Evolutionary conservation across 2,797 vertebrate species (phyloP).

Genomic region (Craterocephalus amniculus): DNA sequence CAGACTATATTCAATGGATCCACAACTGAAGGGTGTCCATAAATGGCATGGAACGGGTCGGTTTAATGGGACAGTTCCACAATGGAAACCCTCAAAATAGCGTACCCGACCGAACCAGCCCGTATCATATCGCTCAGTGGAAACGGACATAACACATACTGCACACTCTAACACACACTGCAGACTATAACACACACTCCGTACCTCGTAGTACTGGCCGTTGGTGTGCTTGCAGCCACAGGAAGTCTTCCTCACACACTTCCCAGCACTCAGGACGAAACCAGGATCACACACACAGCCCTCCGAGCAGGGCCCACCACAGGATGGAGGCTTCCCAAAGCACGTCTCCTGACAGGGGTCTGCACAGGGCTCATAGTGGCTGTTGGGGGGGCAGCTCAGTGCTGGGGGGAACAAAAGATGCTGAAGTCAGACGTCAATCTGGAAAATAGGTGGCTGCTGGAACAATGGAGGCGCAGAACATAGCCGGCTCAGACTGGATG

Average conservation of each 20-base stretch:
- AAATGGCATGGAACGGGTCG: too few species aligned
- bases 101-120: too few species aligned
- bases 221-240: conserved; percentile 77
- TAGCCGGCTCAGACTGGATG: too few species aligned
- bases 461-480: too few species aligned
- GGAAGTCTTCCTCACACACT: conserved; percentile 66
- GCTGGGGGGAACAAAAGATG: conserved; percentile 58
- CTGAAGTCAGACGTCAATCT: conserved; percentile 10
- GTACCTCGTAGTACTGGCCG: conserved; percentile 78
- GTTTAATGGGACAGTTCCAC: too few species aligned
- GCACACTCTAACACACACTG: too few species aligned
- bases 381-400: conserved; percentile 75
- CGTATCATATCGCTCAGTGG: too few species aligned
- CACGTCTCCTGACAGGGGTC: conserved; percentile 82
- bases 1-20: too few species aligned
- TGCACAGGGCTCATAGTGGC: conserved; percentile 80
- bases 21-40: too few species aligned
- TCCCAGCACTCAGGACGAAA: conserved; percentile 78
- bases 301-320: conserved; percentile 74
- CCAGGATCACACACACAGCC: conserved; percentile 79
- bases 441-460: too few species aligned
- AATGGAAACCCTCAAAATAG: too few species aligned
- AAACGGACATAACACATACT: conserved; percentile 5
- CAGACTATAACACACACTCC: background rate
- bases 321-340: conserved; percentile 52